These are phyloP conservation scores for Rhimphoctona megacephalus DNA, from an alignment of 2,888 invertebrate species.

Conservation along the genomic window DNA sequence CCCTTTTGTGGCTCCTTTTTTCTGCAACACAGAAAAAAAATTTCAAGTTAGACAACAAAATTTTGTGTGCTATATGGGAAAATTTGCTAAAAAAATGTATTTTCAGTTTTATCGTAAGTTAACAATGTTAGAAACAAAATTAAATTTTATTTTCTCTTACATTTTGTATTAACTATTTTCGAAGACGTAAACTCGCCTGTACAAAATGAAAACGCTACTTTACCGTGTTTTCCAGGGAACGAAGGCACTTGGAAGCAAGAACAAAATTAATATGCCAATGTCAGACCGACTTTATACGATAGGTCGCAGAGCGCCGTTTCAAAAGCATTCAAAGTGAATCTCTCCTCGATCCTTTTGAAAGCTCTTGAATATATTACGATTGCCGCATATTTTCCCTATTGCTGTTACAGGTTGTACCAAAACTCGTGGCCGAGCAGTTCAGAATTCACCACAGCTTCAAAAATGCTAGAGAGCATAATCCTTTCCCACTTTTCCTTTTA, in stretches of 20 bases:
- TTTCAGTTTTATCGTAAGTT: background rate
- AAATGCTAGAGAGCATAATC: background rate
- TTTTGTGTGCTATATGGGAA: background rate
- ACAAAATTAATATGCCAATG: constrained; percentile 40
- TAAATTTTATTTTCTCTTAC: background rate
- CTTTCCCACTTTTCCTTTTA: no score
- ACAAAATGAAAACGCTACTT: background rate
- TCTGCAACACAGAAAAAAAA: constrained; percentile 33
- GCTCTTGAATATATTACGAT: constrained; percentile 37
- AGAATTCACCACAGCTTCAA: background rate
- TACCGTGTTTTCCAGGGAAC: background rate
- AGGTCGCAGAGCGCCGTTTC: constrained; percentile 14
- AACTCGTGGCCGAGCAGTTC: background rate
- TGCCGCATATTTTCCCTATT: constrained; percentile 15
- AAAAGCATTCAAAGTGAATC: constrained; percentile 13
- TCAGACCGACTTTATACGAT: no score
- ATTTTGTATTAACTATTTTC: background rate
- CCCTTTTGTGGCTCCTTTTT: constrained; percentile 16
- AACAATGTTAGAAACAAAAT: no score
- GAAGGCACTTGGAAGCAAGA: constrained; percentile 26
- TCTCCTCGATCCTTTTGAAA: constrained; percentile 12
- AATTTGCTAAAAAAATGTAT: background rate
- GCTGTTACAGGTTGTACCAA: background rate
- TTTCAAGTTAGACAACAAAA: background rate
- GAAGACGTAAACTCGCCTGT: background rate